A percentile compares a stretch with the other conserved stretches of the same genome.
These are phyloP conservation scores for Clostera curtula DNA, from an alignment of 2,888 invertebrate species.

Conservation along the genomic window DNA sequence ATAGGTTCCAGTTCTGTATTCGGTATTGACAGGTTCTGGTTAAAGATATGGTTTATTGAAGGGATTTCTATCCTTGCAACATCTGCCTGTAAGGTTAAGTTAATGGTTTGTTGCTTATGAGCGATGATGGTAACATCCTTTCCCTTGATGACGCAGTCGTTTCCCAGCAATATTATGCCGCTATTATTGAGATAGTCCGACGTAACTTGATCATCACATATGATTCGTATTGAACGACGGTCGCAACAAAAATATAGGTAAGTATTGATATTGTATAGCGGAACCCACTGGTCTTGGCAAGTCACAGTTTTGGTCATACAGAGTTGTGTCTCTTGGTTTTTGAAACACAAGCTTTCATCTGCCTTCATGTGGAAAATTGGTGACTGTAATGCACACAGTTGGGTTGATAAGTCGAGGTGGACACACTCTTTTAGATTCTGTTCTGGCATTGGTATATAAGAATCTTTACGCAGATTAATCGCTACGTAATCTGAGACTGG, in stretches of 20 bases:
- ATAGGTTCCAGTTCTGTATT: background rate
- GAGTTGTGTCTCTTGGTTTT: background rate
- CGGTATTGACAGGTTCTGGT: background rate
- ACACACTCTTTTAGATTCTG: no score
- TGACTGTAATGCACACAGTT: no score
- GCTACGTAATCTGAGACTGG: constrained; percentile 2
- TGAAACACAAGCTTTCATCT: background rate
- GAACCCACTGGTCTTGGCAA: background rate
- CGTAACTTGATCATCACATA: background rate
- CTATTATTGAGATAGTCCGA: background rate
- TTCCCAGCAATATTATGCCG: background rate
- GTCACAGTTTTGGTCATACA: background rate
- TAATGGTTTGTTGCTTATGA: background rate
- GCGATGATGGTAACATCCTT: background rate
- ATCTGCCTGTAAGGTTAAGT: background rate
- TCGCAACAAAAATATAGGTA: background rate
- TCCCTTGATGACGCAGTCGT: background rate
- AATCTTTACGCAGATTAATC: constrained; percentile 2
- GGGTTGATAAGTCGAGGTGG: no score
- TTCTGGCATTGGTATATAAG: constrained; percentile 1
- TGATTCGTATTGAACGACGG: background rate
- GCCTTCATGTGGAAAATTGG: no score
- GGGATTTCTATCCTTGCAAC: background rate
- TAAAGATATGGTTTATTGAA: background rate
- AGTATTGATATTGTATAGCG: background rate